Percentiles rank a stretch among this genome's conserved stretches.
phyloP scores from a whole-genome alignment of 64 coral and sea anemone genomes.

The Anthopleura sola region DNA sequence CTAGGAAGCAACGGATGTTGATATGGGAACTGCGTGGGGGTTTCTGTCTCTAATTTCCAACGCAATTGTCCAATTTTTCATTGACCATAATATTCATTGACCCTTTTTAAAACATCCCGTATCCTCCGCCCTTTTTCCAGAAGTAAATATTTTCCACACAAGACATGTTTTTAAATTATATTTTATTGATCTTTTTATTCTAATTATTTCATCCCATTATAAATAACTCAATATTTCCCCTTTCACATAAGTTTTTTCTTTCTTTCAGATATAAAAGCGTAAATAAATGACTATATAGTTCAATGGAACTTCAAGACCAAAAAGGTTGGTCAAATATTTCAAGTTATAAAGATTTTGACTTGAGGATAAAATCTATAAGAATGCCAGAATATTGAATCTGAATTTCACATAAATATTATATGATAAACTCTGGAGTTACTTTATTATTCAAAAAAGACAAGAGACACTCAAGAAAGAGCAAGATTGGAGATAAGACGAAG shows the following conservation, averaged over 20 bases:
- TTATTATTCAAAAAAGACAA: too few relatives aligned
- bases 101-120: too few relatives aligned
- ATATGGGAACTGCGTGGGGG: too few relatives aligned
- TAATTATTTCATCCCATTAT: slow-evolving; percentile 3
- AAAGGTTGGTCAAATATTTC: neutral
- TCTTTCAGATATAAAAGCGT: neutral
- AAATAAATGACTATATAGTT: neutral
- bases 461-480: too few relatives aligned
- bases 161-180: neutral
- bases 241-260: neutral
- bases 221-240: neutral
- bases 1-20: too few relatives aligned
- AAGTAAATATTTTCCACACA: too few relatives aligned
- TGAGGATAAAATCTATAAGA: neutral
- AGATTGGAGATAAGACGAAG: too few relatives aligned
- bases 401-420: neutral
- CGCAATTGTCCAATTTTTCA: too few relatives aligned
- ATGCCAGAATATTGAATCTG: neutral
- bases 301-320: neutral
- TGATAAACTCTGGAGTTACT: too few relatives aligned
- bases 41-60: too few relatives aligned
- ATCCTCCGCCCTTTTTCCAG: neutral
- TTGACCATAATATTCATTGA: too few relatives aligned
- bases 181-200: neutral
- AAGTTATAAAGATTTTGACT: neutral